Evolutionary conservation across 2,797 vertebrate genomes (phyloP).

Genomic region (Darevskia nairensis): DNA sequence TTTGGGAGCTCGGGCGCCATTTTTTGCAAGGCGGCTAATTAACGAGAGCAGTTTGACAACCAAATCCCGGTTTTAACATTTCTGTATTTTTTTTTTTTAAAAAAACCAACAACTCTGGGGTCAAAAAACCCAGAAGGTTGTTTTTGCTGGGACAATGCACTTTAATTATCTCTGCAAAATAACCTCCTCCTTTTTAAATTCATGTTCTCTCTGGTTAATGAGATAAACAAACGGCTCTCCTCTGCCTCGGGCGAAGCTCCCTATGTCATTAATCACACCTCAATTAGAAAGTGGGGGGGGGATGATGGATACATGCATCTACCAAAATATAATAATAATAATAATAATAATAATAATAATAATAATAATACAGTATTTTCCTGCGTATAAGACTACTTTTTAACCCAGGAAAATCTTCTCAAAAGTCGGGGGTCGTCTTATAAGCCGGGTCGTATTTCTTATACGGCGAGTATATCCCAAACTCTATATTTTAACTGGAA

Average conservation of each 20-base stretch:
- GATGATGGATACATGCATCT: constrained; percentile 23
- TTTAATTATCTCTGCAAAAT: background rate
- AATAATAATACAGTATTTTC: too few species aligned
- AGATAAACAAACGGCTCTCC: constrained; percentile 46
- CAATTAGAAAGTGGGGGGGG: background rate
- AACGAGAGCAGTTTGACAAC: background rate
- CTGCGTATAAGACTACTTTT: too few species aligned
- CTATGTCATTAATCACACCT: constrained; percentile 46
- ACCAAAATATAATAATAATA: background rate
- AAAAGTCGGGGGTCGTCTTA: too few species aligned
- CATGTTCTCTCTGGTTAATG: constrained; percentile 36
- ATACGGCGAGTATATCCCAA: too few species aligned
- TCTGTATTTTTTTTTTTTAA: background rate
- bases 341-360: too few species aligned
- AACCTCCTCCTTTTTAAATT: background rate
- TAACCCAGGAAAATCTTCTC: too few species aligned
- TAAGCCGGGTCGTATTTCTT: too few species aligned
- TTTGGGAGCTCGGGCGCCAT: background rate
- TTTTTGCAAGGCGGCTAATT: background rate
- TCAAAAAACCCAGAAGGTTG: constrained; percentile 14
- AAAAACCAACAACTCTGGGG: background rate
- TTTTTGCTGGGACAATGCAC: background rate
- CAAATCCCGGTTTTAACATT: constrained; percentile 8
- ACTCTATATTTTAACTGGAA: too few species aligned
- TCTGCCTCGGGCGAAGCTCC: constrained; percentile 44